Evolutionary conservation across 30 jellyfish, hydroid and myxozoan species (phyloP), one percentile per base, ranked within the genome.

Genomic region (Clytia hemisphaerica): DNA sequence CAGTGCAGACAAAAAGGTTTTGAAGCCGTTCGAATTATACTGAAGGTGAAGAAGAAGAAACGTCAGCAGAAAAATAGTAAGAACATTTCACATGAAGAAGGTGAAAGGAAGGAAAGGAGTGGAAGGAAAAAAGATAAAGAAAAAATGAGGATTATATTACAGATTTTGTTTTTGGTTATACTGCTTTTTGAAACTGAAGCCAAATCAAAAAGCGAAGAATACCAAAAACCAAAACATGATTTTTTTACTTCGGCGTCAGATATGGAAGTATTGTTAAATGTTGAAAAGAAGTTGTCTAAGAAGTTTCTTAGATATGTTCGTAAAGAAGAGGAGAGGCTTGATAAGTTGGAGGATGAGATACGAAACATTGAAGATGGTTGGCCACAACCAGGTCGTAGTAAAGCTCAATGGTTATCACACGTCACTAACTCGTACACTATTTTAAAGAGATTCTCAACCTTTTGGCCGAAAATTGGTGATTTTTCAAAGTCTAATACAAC

Each of bases 191-290:
- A n/a, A n/a, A n/a, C n/a, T n/a, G n/a, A n/a, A n/a, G n/a, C n/a
- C n/a, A n/a, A n/a, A n/a, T n/a, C n/a, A n/a, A n/a, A n/a, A n/a
- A n/a, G n/a, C n/a, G n/a, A n/a, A n/a, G n/a, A n/a, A n/a, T n/a
- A n/a, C n/a, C n/a, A n/a, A n/a, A n/a, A 48, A 3, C 21, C 21
- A 30, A 62, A 42, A 4, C 55, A 71, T 18, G 90, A 71, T 3
- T 72, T 79, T 35, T 88, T 73, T 45, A 61, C 94, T 4, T 85
- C 97, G 1, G 38, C 83, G 2, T 92, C 94, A 2, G 93, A 88
- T 35, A 73, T 88, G 80, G 92, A 73, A 46, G 85, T 84, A 2
- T 49, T 88, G 24, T 75, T 69, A 2, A 47, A 45, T 37, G 38
- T 76, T 26, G 97, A 88, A 72, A 80, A 88, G n/a, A 59, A 47